Base-by-base conservation (phyloP, 2,113 vertebrate species). In the Epinephelus cyanopodus region DNA sequence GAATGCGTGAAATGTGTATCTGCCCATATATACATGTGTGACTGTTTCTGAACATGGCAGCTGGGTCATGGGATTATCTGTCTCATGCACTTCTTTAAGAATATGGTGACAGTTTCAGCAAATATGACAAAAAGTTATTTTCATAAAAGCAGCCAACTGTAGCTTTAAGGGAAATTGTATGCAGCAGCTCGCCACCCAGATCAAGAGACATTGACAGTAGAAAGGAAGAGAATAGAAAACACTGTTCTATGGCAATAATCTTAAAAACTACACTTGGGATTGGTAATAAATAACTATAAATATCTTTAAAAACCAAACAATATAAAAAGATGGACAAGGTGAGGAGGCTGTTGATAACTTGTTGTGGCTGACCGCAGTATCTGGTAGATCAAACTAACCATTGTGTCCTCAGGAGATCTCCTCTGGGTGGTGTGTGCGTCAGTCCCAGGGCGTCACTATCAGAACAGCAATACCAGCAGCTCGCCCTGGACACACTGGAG, bases 401-500 rank as follows among this genome's bases (percentile, higher is more conserved):
- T 14, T 64, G 21, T 19, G 83, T 78, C 88, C 1, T 0, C 82
- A 98, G 97, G 93, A 89, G 95, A 85, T 92, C 92, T 0, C 92
- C 96, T 0, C 78, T 94, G 73, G 92, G 91, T 50, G 96, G 92
- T 17, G 84, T 93, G 45, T 88, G 92, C 2, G 60, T 93, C 0
- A 90, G 91, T 70, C 94, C 95, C 89, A 95, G 95, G 83, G 83
- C 89, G 6, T 82, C 89, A 10, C 88, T 96, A 0, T 85, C 95
- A 93, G 97, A 98, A 83, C 96, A 97, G 90, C 91, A 96, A 74
- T 95, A 95, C 85, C 96, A 96, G 93, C 96, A 96, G 87, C 92
- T 99, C 50, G 97, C 96, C 0, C 71, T 96, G 88, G 97, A 98
- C 94, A 97, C 97, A 0, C 90, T 98, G 93, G 97, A 97, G 39